Conservation (phyloP, 1,140 invertebrate species). For the Thalassaphorura encarpata region DNA sequence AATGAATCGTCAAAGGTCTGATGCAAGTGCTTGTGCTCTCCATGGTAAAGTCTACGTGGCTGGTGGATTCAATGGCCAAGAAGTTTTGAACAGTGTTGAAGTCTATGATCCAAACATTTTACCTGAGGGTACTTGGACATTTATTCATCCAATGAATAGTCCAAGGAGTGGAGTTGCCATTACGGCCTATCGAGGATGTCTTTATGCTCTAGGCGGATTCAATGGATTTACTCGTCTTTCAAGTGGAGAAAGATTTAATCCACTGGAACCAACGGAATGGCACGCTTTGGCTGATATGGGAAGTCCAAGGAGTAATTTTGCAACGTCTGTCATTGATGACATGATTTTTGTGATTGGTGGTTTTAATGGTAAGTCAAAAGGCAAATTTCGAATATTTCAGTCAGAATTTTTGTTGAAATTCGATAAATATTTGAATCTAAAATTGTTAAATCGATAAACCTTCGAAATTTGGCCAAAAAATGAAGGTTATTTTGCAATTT, state of each 20-base stretch:
- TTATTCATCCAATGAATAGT: slow-evolving; percentile 62
- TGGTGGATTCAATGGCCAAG: slow-evolving; percentile 52
- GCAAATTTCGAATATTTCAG: neutral
- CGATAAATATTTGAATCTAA: neutral
- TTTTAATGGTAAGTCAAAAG: slow-evolving; percentile 68
- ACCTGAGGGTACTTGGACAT: slow-evolving; percentile 56
- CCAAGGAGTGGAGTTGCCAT: slow-evolving; percentile 65
- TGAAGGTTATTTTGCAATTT: too few relatives aligned
- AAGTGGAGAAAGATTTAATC: slow-evolving; percentile 60
- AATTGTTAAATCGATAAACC: too few relatives aligned
- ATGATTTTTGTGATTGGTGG: slow-evolving; percentile 73
- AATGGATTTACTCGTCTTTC: slow-evolving; percentile 57
- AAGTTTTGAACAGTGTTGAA: slow-evolving; percentile 53
- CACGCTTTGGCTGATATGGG: slow-evolving; percentile 65
- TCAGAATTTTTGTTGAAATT: neutral
- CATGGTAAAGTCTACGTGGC: slow-evolving; percentile 47
- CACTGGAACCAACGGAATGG: slow-evolving; percentile 50
- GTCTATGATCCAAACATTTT: slow-evolving; percentile 56
- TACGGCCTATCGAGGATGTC: slow-evolving; percentile 53
- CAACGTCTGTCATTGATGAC: slow-evolving; percentile 64
- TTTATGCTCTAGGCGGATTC: slow-evolving; percentile 68
- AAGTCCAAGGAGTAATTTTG: slow-evolving; percentile 72
- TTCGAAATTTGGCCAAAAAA: too few relatives aligned
- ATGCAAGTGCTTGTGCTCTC: slow-evolving; percentile 33
- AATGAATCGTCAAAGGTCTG: slow-evolving; percentile 36